Conservation (phyloP, 2,888 invertebrate species). For the Athalia cordata region DNA sequence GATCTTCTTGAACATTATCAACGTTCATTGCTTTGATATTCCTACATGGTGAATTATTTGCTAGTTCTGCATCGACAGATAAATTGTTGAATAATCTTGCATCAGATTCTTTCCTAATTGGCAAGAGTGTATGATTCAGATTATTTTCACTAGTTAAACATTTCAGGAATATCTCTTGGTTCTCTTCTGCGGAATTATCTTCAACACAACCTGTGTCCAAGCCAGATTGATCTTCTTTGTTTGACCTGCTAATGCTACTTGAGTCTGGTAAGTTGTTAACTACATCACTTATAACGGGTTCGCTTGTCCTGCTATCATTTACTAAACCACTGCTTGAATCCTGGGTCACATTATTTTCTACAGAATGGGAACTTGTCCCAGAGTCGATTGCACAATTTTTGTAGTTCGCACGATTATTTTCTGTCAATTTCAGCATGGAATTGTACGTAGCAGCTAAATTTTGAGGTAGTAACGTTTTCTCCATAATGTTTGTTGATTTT, state of each 20-base stretch:
- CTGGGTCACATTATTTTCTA: not conserved
- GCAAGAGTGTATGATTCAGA: not conserved
- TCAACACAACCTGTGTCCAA: conserved; percentile 1
- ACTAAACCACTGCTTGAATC: conserved; percentile 19
- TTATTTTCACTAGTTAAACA: conserved; percentile 10
- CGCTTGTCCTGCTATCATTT: conserved; percentile 20
- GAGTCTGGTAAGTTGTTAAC: conserved; percentile 21
- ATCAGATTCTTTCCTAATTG: not conserved
- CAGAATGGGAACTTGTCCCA: conserved; percentile 30
- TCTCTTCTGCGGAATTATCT: conserved; percentile 41
- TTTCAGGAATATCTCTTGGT: conserved; percentile 32
- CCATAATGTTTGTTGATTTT: conserved; percentile 70
- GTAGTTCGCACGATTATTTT: conserved; percentile 29
- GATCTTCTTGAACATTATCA: not conserved
- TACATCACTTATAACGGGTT: conserved; percentile 13
- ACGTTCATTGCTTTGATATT: not conserved
- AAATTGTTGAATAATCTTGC: not conserved
- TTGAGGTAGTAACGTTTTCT: conserved; percentile 67
- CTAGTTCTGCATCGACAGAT: not conserved
- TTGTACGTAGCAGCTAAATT: conserved; percentile 62
- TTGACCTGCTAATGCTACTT: conserved; percentile 9
- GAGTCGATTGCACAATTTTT: conserved; percentile 49
- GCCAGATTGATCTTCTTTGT: conserved; percentile 23
- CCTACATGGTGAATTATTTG: not conserved
- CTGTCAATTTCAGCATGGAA: conserved; percentile 45